A percentile compares a stretch with the other conserved stretches of the same genome.
Conservation (phyloP, 2,888 invertebrate genomes). For the Pseudanteris insignis region DNA sequence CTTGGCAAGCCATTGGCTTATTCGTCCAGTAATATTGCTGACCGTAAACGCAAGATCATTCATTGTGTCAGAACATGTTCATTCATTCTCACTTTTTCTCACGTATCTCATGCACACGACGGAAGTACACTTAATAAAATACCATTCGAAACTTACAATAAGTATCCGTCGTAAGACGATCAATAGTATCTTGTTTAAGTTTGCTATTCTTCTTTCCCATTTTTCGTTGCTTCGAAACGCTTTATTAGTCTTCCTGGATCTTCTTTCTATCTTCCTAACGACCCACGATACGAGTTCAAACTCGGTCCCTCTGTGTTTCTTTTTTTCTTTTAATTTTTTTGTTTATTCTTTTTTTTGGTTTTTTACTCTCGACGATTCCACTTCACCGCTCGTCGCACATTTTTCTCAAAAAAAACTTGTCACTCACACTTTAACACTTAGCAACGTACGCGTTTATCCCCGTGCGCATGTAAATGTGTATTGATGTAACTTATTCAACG, state of each 20-base stretch:
- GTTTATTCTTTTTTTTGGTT: neutral
- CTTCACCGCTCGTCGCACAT: conserved; percentile 36
- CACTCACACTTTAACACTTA: too few species aligned
- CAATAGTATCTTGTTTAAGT: conserved; percentile 94
- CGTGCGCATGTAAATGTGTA: too few species aligned
- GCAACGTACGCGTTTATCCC: too few species aligned
- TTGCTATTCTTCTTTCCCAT: conserved; percentile 98
- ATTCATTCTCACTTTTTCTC: neutral
- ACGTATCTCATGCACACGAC: neutral
- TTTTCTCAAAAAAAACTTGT: neutral
- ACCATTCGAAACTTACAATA: conserved; percentile 79
- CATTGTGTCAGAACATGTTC: too few species aligned
- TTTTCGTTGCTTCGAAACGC: conserved; percentile 56
- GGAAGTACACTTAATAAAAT: conserved; percentile 10
- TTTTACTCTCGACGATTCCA: neutral
- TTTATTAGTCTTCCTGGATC: conserved; percentile 26
- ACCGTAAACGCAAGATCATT: too few species aligned
- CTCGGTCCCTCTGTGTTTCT: too few species aligned
- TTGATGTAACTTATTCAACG: too few species aligned
- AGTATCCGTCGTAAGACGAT: conserved; percentile 88
- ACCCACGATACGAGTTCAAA: too few species aligned
- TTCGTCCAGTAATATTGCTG: too few species aligned
- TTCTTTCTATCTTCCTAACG: conserved; percentile 7
- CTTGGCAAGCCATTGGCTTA: too few species aligned
- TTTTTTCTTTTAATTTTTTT: neutral